These are phyloP conservation scores for Drosophila gaucha DNA, from an alignment of 2,888 invertebrate species.

Conservation along the genomic window DNA sequence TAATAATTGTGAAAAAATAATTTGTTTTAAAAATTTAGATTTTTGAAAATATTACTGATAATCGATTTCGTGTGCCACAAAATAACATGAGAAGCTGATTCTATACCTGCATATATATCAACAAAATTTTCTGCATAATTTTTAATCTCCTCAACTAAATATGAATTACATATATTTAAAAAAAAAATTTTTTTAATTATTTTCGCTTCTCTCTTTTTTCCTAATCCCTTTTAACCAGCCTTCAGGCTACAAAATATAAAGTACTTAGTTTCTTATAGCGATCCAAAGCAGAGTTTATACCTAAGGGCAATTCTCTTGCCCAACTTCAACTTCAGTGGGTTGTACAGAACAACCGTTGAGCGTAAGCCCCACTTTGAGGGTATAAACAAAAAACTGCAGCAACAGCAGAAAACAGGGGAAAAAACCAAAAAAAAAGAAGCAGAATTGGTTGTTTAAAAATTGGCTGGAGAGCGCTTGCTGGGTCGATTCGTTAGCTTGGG, in stretches of 20 bases:
- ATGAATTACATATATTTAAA: no score
- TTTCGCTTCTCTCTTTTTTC: no score
- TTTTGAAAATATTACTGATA: no score
- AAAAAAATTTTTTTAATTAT: no score
- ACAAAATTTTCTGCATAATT: no score
- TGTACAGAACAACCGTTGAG: neutral
- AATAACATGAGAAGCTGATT: no score
- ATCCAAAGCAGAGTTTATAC: neutral
- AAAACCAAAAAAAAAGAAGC: neutral
- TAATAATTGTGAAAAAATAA: no score
- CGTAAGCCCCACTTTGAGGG: neutral
- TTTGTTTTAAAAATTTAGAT: no score
- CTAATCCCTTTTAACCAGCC: neutral
- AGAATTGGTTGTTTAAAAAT: slow-evolving; percentile 33
- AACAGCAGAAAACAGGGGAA: slow-evolving; percentile 13
- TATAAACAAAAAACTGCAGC: slow-evolving; percentile 19
- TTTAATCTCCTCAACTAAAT: no score
- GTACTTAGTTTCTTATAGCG: slow-evolving; percentile 1
- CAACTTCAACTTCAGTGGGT: no score
- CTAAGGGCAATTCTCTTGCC: neutral
- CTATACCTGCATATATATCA: no score
- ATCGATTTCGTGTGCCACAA: no score
- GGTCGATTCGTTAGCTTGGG: slow-evolving; percentile 4
- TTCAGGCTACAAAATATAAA: neutral
- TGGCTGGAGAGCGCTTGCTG: slow-evolving; percentile 10